Conservation (phyloP, 2,797 vertebrate species). For the Taeniopygia guttata region DNA sequence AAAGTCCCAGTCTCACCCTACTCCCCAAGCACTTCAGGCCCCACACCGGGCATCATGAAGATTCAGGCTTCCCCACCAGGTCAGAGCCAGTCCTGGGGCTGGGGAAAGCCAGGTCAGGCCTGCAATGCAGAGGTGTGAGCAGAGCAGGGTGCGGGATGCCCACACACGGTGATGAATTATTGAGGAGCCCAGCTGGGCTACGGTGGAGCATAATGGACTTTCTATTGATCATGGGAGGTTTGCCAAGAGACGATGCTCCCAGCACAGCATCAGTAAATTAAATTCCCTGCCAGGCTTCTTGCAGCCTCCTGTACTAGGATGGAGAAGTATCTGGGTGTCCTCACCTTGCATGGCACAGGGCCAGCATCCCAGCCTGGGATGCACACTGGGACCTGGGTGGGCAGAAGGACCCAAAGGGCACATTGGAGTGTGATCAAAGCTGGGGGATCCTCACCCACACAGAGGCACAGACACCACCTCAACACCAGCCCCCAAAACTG, state of each 20-base stretch:
- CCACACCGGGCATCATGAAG: background rate
- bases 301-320: background rate
- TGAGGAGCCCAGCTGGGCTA: conserved; percentile 44
- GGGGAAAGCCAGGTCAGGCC: conserved; percentile 3
- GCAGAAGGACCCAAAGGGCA: background rate
- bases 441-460: background rate
- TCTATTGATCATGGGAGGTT: conserved; percentile 57
- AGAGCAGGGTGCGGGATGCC: background rate
- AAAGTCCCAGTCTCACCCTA: background rate
- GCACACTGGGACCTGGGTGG: background rate
- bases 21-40: background rate
- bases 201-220: conserved; percentile 60
- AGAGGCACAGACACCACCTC: background rate
- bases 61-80: background rate
- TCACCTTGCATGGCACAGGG: background rate
- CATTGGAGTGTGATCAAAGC: background rate
- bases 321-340: background rate
- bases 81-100: background rate
- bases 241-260: conserved; percentile 34
- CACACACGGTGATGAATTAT: conserved; percentile 41
- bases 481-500: background rate
- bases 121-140: conserved; percentile 44
- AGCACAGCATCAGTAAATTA: conserved; percentile 44
- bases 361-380: background rate
- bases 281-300: background rate